Evolutionary conservation across 2,888 invertebrate species (phyloP), one percentile per base, ranked within the genome.

Genomic region (Euspilapteryx auroguttella): DNA sequence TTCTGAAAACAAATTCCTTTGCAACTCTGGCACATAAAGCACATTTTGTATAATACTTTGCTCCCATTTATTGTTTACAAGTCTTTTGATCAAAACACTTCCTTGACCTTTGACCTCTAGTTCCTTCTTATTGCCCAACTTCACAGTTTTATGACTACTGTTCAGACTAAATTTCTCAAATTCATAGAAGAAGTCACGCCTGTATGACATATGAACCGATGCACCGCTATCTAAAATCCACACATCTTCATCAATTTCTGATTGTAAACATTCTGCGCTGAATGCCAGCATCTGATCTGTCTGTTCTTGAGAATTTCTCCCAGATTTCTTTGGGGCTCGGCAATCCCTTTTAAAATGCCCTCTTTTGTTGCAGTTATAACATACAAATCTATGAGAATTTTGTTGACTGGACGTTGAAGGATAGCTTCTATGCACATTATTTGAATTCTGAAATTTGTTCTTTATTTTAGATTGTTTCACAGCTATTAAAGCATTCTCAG

Each of bases 401-500:
- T 22, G n/a, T n/a, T n/a, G 14, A n/a, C 30, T 28, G 24, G 22
- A 4, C 2, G 21, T 11, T 21, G 5, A 5, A 17, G 28, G 12
- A 10, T 13, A 25, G 6, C 17, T 12, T 15, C 30, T 29, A 3
- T 24, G 8, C 12, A 4, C 7, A 9, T 14, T 14, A 4, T 10
- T 24, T 13, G 25, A n/a, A 9, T 12, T 24, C 8, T 4, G 11
- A 24, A 11, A 22, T 5, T 5, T 22, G 4, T 22, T 22, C 22
- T 22, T 9, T 11, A 8, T 10, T 4, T 8, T 22, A 22, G 8
- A 12, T 17, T 17, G 17, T 17, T 35, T 38, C n/a, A 35, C 26
- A 0, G 38, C 37, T 10, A 41, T 9, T 0, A 41, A 31, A 14
- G 40, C 40, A 1, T 31, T 39, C 14, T 41, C 40, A 4, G 32